phyloP scores from a whole-genome alignment of 1,140 invertebrate species.

The Meloidogyne exigua region DNA sequence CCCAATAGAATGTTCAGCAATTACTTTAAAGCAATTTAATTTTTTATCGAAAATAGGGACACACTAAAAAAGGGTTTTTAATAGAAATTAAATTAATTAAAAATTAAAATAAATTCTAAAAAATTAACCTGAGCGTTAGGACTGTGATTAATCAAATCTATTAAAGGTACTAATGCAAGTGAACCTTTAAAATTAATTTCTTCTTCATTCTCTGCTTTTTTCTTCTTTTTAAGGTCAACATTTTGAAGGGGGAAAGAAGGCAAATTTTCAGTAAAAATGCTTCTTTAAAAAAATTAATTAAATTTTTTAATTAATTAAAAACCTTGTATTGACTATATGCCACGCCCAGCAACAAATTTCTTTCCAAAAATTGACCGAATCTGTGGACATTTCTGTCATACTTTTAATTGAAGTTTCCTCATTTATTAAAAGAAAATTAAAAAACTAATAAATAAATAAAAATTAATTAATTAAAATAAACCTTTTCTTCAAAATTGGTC shows the following conservation, averaged over 20 bases:
- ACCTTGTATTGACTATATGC: slow-evolving; percentile 75
- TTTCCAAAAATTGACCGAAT: slow-evolving; percentile 11
- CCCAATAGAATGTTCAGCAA: slow-evolving; percentile 68
- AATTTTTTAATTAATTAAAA: neutral
- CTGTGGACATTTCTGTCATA: neutral
- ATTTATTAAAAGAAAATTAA: neutral
- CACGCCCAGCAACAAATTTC: slow-evolving; percentile 68
- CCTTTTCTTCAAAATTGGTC: slow-evolving; percentile 14
- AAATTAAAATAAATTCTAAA: neutral
- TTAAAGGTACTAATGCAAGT: slow-evolving; percentile 74
- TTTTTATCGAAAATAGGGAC: slow-evolving; percentile 19
- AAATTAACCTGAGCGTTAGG: slow-evolving; percentile 64
- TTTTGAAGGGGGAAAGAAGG: slow-evolving; percentile 26
- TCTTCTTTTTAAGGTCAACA: neutral
- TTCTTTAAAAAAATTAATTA: slow-evolving; percentile 49
- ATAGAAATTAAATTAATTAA: no score
- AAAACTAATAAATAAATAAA: slow-evolving; percentile 23
- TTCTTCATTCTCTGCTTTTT: neutral
- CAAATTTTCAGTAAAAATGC: slow-evolving; percentile 67
- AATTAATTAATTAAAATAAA: neutral
- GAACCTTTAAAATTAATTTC: slow-evolving; percentile 66
- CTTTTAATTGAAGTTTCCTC: neutral
- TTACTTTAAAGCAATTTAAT: slow-evolving; percentile 59
- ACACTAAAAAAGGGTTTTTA: slow-evolving; percentile 14
- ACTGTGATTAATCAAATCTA: slow-evolving; percentile 79